A percentile compares a stretch with the other conserved stretches of the same genome.
Evolutionary conservation across 2,113 vertebrate genomes (phyloP).

Genomic region (Embiotoca jacksoni): DNA sequence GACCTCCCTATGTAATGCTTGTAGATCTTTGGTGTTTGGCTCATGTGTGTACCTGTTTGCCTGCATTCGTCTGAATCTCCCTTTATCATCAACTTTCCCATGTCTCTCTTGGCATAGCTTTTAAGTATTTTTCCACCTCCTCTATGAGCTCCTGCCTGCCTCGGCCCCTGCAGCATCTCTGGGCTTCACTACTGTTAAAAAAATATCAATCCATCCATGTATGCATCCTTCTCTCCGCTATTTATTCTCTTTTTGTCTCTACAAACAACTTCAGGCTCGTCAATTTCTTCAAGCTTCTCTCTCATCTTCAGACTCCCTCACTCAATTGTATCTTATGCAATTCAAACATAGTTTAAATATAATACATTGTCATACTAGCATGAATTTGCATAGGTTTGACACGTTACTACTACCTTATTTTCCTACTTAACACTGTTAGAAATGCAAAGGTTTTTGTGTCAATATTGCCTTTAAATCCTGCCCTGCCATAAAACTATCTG

Average conservation of each 20-base stretch:
- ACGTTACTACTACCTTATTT: too few species aligned
- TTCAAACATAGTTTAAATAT: neutral
- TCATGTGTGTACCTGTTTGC: constrained; percentile 30
- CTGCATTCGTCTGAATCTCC: constrained; percentile 23
- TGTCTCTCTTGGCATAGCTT: constrained; percentile 33
- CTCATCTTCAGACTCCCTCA: neutral
- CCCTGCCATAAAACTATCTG: too few species aligned
- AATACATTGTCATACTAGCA: neutral
- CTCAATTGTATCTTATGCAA: neutral
- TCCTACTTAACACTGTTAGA: too few species aligned
- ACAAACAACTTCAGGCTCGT: constrained; percentile 6
- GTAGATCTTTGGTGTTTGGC: constrained; percentile 42
- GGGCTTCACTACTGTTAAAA: neutral
- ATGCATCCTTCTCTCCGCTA: neutral
- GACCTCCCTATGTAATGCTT: constrained; percentile 39
- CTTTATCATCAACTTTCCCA: constrained; percentile 36
- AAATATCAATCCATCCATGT: constrained; percentile 9
- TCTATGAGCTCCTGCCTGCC: constrained; percentile 23
- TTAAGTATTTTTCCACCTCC: constrained; percentile 26
- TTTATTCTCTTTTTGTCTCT: constrained; percentile 7
- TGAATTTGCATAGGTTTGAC: too few species aligned
- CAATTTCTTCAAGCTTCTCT: neutral
- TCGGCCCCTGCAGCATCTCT: neutral
- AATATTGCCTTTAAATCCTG: too few species aligned
- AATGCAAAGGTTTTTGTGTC: too few species aligned